Conservation (phyloP, 1,140 invertebrate genomes). For the Hyles vespertilio region DNA sequence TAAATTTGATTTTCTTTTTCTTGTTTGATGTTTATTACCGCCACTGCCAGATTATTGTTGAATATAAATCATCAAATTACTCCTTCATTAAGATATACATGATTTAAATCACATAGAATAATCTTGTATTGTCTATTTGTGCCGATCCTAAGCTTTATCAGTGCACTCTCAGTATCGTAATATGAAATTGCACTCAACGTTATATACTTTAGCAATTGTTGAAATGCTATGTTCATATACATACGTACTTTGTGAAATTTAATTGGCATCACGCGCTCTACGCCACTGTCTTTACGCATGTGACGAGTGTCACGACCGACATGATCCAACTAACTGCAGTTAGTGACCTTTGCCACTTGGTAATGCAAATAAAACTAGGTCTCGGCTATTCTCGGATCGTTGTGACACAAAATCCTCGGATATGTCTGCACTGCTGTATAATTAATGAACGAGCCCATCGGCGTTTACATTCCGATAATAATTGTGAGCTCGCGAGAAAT, state of each 20-base stretch:
- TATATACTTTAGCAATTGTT: no score
- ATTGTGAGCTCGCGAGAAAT: neutral
- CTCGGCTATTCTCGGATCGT: constrained; percentile 29
- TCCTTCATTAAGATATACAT: no score
- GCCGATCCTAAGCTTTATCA: no score
- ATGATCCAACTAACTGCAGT: constrained; percentile 24
- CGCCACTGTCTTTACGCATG: no score
- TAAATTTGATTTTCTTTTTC: neutral
- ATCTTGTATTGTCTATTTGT: no score
- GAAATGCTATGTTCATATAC: no score
- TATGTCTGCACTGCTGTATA: constrained; percentile 2
- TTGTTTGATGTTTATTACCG: no score
- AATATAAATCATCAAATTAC: neutral
- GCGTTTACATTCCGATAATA: constrained; percentile 1
- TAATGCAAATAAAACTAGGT: constrained; percentile 33
- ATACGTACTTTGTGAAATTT: no score
- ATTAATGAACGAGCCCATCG: constrained; percentile 1
- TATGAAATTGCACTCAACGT: no score
- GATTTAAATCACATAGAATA: no score
- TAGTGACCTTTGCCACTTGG: constrained; percentile 28
- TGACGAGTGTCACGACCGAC: constrained; percentile 15
- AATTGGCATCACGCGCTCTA: no score
- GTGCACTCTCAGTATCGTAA: no score
- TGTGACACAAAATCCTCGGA: constrained; percentile 23
- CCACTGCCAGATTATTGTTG: neutral